Base-by-base conservation (phyloP, 2,113 vertebrate genomes). In the Coryphaenoides rupestris region DNA sequence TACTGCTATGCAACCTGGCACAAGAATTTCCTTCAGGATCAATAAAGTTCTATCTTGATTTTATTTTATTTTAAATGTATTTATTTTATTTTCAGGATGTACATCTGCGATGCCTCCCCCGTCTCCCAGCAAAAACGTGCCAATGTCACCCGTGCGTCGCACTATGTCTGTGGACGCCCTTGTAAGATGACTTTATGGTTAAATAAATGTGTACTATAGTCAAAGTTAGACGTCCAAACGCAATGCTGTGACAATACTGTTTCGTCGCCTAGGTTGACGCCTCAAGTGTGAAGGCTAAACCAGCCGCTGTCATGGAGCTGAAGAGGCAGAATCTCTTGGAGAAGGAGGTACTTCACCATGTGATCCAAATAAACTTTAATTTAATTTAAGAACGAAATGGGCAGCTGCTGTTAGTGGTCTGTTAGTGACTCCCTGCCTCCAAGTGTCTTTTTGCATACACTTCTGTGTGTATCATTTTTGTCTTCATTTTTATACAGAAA, bases 261-360 rank as follows among this genome's bases (percentile, higher is more conserved):
- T 7, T 61, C 12, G 28, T 62, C 57, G 64, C 17, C 1, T 61
- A 92, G 88, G n/a, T 28, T 21, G 82, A 82, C 5, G 63, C 70
- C 0, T 76, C 81, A 17, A 80, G 76, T 70, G 72, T 53, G 21
- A 95, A 87, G 71, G 91, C 91, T 45, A 95, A 85, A 73, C 87
- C 82, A 21, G 16, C 21, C 52, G 74, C 89, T 63, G 77, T 84
- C 46, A 73, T 89, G 68, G 92, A 95, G 45, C 83, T 72, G 70
- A 96, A 90, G 79, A 93, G 93, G 56, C 92, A 93, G 76, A 95
- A 92, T 70, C 76, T 86, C 0, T 17, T 98, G 77, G 95, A 98
- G 79, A 97, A 92, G 75, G 95, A 99, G 93, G 96, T 50, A 10
- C 24, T 3, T 63, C 50, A 14, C 21, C 19, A 19, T 40, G 16